Evolutionary conservation across 2,113 vertebrate genomes (phyloP).

Genomic region (Lophius piscatorius): DNA sequence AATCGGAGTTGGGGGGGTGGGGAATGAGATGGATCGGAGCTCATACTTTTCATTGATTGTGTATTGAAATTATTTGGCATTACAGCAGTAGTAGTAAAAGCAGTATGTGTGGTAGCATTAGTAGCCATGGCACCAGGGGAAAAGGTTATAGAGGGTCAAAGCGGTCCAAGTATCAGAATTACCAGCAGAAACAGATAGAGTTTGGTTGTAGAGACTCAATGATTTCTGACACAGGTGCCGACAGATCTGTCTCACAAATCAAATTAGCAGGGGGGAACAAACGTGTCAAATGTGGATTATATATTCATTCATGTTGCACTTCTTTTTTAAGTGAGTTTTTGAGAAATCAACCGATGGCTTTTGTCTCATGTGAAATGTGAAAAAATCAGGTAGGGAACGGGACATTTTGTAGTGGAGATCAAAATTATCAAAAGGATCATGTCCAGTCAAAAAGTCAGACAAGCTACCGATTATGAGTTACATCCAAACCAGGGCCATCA

Average conservation of each 20-base stretch:
- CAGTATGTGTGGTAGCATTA: background rate
- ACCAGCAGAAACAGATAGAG: background rate
- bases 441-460: no score
- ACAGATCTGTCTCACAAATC: background rate
- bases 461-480: no score
- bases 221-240: background rate
- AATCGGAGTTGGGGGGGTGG: slow-evolving; percentile 37
- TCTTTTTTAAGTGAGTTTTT: no score
- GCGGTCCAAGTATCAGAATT: background rate
- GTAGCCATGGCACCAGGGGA: background rate
- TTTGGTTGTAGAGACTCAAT: background rate
- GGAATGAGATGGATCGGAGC: slow-evolving; percentile 13
- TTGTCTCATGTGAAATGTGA: no score
- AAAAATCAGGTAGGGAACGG: no score
- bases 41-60: slow-evolving; percentile 22
- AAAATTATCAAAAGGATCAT: no score
- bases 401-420: no score
- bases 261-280: background rate
- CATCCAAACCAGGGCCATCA: no score
- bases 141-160: background rate
- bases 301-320: no score
- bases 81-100: background rate
- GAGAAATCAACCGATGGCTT: no score
- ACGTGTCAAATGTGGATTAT: no score
- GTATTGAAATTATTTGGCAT: slow-evolving; percentile 16